phyloP scores from a whole-genome alignment of 2,113 vertebrate genomes.

The Laticauda laticaudata region DNA sequence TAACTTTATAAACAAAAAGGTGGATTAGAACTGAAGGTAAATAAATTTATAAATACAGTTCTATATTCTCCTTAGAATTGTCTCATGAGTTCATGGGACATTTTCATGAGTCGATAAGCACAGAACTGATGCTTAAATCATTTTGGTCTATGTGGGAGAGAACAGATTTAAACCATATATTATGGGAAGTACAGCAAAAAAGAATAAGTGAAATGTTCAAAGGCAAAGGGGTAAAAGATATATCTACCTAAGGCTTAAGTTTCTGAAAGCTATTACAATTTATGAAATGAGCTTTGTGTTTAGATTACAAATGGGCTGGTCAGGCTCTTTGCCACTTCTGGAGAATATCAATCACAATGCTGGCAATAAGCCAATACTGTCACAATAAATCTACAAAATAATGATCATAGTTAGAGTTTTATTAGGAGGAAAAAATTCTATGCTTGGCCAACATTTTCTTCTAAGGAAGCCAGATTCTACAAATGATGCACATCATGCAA shows the following conservation, averaged over 20 bases:
- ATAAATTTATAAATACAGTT: background rate
- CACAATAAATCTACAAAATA: background rate
- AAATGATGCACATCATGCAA: background rate
- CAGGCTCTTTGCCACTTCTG: background rate
- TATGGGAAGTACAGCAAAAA: background rate
- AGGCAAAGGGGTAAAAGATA: background rate
- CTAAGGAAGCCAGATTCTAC: background rate
- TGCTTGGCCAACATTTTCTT: background rate
- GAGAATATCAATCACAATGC: background rate
- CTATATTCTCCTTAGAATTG: background rate
- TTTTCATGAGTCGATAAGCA: background rate
- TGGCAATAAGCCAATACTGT: background rate
- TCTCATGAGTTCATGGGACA: background rate
- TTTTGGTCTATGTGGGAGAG: background rate
- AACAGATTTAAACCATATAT: background rate
- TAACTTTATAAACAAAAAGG: slow-evolving; percentile 1
- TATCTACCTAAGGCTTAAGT: background rate
- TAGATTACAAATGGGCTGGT: background rate
- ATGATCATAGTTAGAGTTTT: background rate
- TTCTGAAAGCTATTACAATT: slow-evolving; percentile 11
- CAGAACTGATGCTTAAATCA: background rate
- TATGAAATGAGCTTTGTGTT: background rate
- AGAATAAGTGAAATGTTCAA: background rate
- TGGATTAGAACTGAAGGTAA: background rate
- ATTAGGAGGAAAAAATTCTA: background rate